Percentiles rank a stretch among this genome's conserved stretches.
Conservation (phyloP, 2,888 invertebrate species). For the Willowsia nigromaculata region DNA sequence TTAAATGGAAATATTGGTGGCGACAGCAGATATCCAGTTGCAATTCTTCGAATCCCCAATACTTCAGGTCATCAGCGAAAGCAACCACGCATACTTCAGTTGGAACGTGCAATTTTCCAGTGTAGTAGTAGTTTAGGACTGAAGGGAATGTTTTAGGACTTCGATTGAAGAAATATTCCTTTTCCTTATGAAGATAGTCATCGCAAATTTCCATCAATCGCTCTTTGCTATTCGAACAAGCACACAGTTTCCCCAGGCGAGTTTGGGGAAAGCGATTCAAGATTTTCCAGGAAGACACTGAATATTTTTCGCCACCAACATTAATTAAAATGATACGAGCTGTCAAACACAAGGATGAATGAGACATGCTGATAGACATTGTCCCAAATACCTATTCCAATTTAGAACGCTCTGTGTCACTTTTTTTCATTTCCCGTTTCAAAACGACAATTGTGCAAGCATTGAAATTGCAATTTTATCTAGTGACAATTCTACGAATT, state of each 20-base stretch:
- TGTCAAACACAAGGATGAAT: not conserved
- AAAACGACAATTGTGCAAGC: too few species aligned
- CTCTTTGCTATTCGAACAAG: not conserved
- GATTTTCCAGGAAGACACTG: not conserved
- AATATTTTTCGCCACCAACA: not conserved
- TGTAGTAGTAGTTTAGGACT: conserved; percentile 97
- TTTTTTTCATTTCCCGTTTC: too few species aligned
- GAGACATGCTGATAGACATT: not conserved
- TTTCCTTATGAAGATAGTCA: not conserved
- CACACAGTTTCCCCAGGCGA: not conserved
- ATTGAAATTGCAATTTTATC: too few species aligned
- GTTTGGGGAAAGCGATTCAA: not conserved
- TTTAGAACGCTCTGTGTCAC: too few species aligned
- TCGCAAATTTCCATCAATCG: not conserved
- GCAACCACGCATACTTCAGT: conserved; percentile 99
- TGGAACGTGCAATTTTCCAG: conserved; percentile 97
- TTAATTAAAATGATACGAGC: not conserved
- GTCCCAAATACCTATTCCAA: too few species aligned
- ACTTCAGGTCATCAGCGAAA: conserved; percentile 90
- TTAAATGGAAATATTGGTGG: not conserved
- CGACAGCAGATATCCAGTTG: not conserved
- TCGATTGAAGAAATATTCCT: conserved; percentile 98
- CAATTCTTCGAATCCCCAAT: conserved; percentile 84
- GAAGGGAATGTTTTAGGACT: conserved; percentile 99
- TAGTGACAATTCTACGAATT: too few species aligned